Conservation (phyloP, 92 coral and sea anemone genomes). For the Zoanthus gigantus region DNA sequence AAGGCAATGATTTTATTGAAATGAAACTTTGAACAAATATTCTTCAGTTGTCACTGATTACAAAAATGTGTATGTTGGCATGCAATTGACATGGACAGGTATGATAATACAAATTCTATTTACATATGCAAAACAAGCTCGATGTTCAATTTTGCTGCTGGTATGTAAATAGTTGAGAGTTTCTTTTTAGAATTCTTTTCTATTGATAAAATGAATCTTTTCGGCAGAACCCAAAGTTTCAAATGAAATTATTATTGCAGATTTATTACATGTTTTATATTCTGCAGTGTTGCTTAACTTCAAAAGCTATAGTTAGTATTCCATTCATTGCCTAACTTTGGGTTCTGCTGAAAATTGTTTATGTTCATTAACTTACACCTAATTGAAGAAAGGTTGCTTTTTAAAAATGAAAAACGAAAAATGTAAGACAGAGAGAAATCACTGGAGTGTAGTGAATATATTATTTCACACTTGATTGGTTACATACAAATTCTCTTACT, state of each 20-base stretch:
- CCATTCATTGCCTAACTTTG: conserved; percentile 9
- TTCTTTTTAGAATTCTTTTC: conserved; percentile 20
- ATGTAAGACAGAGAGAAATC: background rate
- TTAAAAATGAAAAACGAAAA: background rate
- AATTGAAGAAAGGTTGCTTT: background rate
- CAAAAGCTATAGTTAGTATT: background rate
- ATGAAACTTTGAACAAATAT: conserved; percentile 7
- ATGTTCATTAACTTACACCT: background rate
- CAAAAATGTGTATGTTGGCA: conserved; percentile 28
- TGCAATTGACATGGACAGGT: conserved; percentile 16
- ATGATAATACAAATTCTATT: conserved; percentile 12
- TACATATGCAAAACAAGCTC: conserved; percentile 13
- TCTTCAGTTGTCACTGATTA: conserved; percentile 10
- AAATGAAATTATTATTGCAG: background rate
- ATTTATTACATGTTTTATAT: background rate
- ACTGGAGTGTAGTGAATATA: too few relatives aligned
- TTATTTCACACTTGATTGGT: too few relatives aligned
- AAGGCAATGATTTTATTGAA: background rate
- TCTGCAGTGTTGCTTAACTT: background rate
- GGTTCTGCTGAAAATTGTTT: background rate
- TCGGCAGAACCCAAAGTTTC: conserved; percentile 15
- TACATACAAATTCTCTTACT: too few relatives aligned
- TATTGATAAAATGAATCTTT: conserved; percentile 19
- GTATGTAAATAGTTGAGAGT: background rate
- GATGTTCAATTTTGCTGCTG: background rate